These are phyloP conservation scores for Herminia tarsipennalis DNA, from an alignment of 2,888 invertebrate genomes.

Conservation along the genomic window DNA sequence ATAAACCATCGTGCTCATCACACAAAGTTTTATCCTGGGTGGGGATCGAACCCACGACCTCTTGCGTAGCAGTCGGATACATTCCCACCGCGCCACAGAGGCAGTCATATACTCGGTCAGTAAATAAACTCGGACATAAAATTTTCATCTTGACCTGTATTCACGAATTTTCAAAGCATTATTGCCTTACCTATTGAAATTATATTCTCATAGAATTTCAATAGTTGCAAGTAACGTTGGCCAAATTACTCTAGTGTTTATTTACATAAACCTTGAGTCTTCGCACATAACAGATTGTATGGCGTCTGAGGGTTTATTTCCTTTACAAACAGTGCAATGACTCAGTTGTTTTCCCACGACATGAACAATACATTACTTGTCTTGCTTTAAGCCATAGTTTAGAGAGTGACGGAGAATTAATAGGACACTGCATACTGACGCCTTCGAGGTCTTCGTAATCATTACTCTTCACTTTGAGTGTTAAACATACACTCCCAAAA, in stretches of 20 bases:
- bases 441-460: constrained; percentile 27
- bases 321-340: constrained; percentile 54
- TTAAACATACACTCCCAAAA: no score
- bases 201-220: no score
- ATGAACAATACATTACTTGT: constrained; percentile 53
- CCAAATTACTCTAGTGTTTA: background rate
- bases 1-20: no score
- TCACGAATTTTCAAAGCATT: no score
- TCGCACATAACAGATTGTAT: background rate
- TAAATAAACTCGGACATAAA: no score
- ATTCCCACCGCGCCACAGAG: no score
- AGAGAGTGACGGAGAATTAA: constrained; percentile 30
- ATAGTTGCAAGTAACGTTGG: background rate
- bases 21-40: no score
- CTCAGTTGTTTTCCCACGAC: constrained; percentile 68
- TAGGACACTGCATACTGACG: constrained; percentile 2
- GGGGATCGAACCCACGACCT: no score
- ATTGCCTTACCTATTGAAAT: no score
- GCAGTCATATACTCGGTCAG: no score
- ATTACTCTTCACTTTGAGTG: background rate
- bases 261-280: background rate
- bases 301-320: constrained; percentile 31
- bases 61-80: no score
- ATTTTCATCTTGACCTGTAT: no score
- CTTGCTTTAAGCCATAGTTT: constrained; percentile 32